Conservation (phyloP, 2,113 vertebrate genomes). For the Pteropus alecto region DNA sequence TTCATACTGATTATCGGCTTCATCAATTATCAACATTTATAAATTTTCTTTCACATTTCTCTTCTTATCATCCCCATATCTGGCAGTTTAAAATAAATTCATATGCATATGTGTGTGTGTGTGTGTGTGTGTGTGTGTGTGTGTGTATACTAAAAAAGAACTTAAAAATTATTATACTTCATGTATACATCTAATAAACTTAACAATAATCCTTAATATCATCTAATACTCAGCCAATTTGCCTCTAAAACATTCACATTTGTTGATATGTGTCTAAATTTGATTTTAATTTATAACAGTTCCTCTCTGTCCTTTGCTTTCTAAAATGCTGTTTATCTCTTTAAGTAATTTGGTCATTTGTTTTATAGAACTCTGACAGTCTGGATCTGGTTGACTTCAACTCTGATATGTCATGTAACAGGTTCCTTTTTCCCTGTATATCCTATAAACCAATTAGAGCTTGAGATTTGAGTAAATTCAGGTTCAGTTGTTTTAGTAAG, state of each 20-base stretch:
- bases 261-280: not conserved
- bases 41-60: not conserved
- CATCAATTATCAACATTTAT: not conserved
- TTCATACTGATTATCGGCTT: not conserved
- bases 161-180: not conserved
- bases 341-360: not conserved
- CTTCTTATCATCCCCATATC: not conserved
- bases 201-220: not conserved
- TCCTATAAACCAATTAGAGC: not conserved
- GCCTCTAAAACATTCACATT: not conserved
- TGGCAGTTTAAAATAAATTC: conserved; percentile 26
- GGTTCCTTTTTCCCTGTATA: not conserved
- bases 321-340: not conserved
- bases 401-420: not conserved
- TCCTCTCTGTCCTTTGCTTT: not conserved
- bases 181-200: not conserved
- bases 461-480: not conserved
- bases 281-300: not conserved
- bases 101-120: not conserved
- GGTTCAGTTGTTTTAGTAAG: not conserved
- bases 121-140: too few species aligned
- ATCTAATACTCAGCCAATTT: not conserved
- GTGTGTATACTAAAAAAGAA: not conserved
- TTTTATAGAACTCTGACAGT: not conserved
- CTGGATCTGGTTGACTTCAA: not conserved